Percentiles rank a stretch among this genome's conserved stretches.
phyloP scores from a whole-genome alignment of 2,888 invertebrate genomes.

The Hipparchia semele region DNA sequence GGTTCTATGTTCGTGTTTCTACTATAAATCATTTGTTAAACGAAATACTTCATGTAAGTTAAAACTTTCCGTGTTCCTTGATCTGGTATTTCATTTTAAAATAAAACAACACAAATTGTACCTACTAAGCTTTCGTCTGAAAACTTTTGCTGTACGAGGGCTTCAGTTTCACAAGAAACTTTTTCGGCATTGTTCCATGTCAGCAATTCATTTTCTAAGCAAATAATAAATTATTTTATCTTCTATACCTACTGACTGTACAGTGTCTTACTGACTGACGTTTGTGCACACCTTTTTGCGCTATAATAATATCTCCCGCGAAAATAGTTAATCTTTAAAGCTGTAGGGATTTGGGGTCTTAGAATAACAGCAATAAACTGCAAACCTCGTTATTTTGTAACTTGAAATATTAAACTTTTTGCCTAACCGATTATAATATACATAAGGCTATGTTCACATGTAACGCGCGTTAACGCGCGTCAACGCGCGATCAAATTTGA shows the following conservation, averaged over 20 bases:
- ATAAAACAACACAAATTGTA: neutral
- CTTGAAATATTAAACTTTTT: neutral
- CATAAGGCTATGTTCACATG: too few species aligned
- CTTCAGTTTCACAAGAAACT: neutral
- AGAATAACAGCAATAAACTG: too few species aligned
- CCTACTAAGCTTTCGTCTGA: neutral
- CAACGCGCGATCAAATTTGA: too few species aligned
- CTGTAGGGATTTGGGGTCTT: too few species aligned
- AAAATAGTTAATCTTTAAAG: too few species aligned
- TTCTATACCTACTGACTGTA: neutral
- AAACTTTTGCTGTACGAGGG: slow-evolving; percentile 5
- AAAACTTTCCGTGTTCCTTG: neutral
- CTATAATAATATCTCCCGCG: neutral
- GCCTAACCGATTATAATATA: neutral
- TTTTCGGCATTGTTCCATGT: neutral
- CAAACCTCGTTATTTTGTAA: neutral
- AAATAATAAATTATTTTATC: neutral
- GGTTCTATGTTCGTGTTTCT: too few species aligned
- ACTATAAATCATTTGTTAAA: neutral
- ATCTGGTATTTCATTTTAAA: neutral
- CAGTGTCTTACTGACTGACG: too few species aligned
- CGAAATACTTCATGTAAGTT: slow-evolving; percentile 1
- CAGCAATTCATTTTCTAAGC: neutral
- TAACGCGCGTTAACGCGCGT: too few species aligned
- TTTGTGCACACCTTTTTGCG: neutral